These are phyloP conservation scores for Chaenocephalus aceratus DNA, from an alignment of 2,113 vertebrate species.

Conservation along the genomic window DNA sequence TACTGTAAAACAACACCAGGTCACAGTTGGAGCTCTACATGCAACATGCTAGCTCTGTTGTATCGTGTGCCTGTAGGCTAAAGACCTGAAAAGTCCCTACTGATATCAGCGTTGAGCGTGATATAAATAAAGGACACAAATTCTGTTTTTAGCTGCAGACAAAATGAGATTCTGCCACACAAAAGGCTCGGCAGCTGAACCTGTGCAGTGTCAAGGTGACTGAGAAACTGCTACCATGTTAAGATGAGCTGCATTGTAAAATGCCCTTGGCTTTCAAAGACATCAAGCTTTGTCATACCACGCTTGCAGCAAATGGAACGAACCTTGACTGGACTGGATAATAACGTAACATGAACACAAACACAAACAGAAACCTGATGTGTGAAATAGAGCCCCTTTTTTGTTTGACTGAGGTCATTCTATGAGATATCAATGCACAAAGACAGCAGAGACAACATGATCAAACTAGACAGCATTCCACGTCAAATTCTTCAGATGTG, in stretches of 20 bases:
- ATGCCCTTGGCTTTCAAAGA: slow-evolving; percentile 58
- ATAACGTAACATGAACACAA: slow-evolving; percentile 30
- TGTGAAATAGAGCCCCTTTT: slow-evolving; percentile 53
- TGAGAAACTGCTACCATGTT: slow-evolving; percentile 48
- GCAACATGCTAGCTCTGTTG: slow-evolving; percentile 35
- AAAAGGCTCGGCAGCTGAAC: slow-evolving; percentile 52
- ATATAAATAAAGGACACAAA: slow-evolving; percentile 30
- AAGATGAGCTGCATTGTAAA: slow-evolving; percentile 41
- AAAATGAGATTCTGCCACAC: slow-evolving; percentile 53
- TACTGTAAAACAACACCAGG: slow-evolving; percentile 50
- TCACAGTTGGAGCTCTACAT: slow-evolving; percentile 38
- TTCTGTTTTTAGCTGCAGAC: slow-evolving; percentile 48
- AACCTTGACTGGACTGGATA: slow-evolving; percentile 56
- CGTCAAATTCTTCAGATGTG: slow-evolving; percentile 74
- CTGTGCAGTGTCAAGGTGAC: slow-evolving; percentile 54
- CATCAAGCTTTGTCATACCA: slow-evolving; percentile 57
- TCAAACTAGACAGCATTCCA: slow-evolving; percentile 72
- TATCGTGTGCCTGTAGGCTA: slow-evolving; percentile 2
- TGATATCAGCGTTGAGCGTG: slow-evolving; percentile 2
- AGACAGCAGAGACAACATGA: slow-evolving; percentile 63
- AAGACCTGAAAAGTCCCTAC: slow-evolving; percentile 11
- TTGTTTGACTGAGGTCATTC: slow-evolving; percentile 61
- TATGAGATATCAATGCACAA: slow-evolving; percentile 34
- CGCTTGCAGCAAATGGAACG: slow-evolving; percentile 48
- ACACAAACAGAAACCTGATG: slow-evolving; percentile 21